A percentile compares a stretch with the other conserved stretches of the same genome.
phyloP scores from a whole-genome alignment of 2,888 invertebrate species.

The Microctonus aethiopoides region DNA sequence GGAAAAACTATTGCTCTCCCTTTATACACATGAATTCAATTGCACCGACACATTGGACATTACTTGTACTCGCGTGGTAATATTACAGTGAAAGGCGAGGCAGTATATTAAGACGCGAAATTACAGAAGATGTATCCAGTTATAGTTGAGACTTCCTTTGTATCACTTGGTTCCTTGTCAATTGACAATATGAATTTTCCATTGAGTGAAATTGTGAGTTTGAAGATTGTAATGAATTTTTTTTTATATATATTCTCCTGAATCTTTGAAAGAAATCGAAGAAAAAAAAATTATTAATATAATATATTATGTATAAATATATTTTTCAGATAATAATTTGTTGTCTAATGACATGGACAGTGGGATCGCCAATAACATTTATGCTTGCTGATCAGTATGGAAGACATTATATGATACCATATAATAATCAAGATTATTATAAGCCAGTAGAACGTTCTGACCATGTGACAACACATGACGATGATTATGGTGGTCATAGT shows the following conservation, averaged over 20 bases:
- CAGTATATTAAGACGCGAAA: conserved; percentile 64
- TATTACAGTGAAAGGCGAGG: conserved; percentile 62
- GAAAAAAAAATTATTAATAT: neutral
- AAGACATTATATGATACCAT: conserved; percentile 47
- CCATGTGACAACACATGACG: conserved; percentile 28
- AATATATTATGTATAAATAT: neutral
- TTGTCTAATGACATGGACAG: conserved; percentile 52
- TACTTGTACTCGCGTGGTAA: conserved; percentile 34
- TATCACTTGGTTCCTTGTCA: conserved; percentile 41
- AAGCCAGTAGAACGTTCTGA: conserved; percentile 59
- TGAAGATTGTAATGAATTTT: conserved; percentile 6
- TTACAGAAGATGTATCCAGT: conserved; percentile 63
- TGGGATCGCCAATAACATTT: conserved; percentile 53
- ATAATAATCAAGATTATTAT: conserved; percentile 26
- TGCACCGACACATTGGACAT: neutral
- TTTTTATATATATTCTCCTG: too few relatives aligned
- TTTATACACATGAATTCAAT: neutral
- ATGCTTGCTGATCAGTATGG: conserved; percentile 43
- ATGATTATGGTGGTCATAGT: conserved; percentile 40
- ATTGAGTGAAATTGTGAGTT: conserved; percentile 59
- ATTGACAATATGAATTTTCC: conserved; percentile 42
- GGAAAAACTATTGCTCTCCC: neutral
- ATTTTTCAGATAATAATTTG: conserved; percentile 50
- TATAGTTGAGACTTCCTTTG: conserved; percentile 49
- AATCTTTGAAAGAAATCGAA: neutral